These are phyloP conservation scores for Oplegnathus fasciatus DNA, from an alignment of 2,113 vertebrate genomes.

Conservation along the genomic window DNA sequence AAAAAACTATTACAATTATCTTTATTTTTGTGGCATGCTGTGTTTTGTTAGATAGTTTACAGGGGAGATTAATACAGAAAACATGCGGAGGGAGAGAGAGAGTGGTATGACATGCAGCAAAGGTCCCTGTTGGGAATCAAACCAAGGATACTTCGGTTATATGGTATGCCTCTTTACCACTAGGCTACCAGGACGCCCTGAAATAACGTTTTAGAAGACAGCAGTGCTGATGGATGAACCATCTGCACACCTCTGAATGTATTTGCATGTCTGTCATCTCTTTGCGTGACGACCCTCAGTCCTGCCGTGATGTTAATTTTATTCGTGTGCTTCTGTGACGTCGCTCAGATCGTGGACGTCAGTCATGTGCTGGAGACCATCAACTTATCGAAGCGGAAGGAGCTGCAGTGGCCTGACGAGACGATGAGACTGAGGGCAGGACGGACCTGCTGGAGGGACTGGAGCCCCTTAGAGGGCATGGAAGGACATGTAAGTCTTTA, in stretches of 20 bases:
- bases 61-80: background rate
- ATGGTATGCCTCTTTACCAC: background rate
- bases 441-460: slow-evolving; percentile 98
- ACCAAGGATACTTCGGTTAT: background rate
- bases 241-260: background rate
- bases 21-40: background rate
- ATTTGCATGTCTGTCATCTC: background rate
- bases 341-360: slow-evolving; percentile 90
- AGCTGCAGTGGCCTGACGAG: slow-evolving; percentile 99
- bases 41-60: background rate
- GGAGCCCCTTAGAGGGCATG: slow-evolving; percentile 99
- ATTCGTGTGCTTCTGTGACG: background rate
- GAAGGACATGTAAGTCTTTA: slow-evolving; percentile 94
- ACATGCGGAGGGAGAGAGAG: no score
- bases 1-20: no score
- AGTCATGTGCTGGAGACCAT: slow-evolving; percentile 95
- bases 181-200: no score
- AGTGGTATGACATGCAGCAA: no score
- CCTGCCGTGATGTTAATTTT: background rate
- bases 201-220: no score
- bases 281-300: background rate
- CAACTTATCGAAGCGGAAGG: slow-evolving; percentile 96
- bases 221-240: background rate
- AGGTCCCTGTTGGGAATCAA: no score
- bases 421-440: slow-evolving; percentile 93